A percentile compares a stretch with the other conserved stretches of the same genome.
These are phyloP conservation scores for Cynoglossus semilaevis DNA, from an alignment of 2,113 vertebrate genomes.

Conservation along the genomic window DNA sequence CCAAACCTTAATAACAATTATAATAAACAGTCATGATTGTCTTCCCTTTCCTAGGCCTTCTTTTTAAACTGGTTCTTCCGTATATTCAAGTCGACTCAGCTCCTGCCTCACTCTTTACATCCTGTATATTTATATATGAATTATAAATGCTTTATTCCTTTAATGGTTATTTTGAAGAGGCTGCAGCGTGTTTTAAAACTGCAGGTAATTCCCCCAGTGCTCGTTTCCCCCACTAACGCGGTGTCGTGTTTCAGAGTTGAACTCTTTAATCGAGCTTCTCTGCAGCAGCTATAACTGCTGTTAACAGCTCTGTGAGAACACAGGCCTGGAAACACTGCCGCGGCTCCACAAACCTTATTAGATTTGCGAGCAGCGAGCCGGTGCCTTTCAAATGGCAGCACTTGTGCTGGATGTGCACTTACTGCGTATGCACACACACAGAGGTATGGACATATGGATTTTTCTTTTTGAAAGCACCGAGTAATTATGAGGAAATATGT, in stretches of 20 bases:
- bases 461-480: slow-evolving; percentile 37
- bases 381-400: slow-evolving; percentile 40
- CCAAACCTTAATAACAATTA: too few relatives aligned
- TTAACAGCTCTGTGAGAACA: slow-evolving; percentile 15
- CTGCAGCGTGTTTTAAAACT: not conserved
- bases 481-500: slow-evolving; percentile 49
- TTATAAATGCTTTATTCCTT: not conserved
- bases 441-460: slow-evolving; percentile 52
- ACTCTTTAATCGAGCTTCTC: slow-evolving; percentile 1
- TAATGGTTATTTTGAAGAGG: not conserved
- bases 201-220: not conserved
- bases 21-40: too few relatives aligned
- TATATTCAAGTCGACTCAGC: too few relatives aligned
- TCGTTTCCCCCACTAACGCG: not conserved
- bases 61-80: too few relatives aligned
- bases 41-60: too few relatives aligned
- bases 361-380: slow-evolving; percentile 33
- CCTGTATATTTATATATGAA: not conserved
- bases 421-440: not conserved
- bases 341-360: slow-evolving; percentile 32
- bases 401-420: slow-evolving; percentile 39
- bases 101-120: too few relatives aligned
- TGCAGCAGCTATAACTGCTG: not conserved
- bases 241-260: slow-evolving; percentile 5
- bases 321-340: not conserved